Evolutionary conservation across 2,888 invertebrate species (phyloP), one percentile per base, ranked within the genome.

Genomic region (Elegia similella): DNA sequence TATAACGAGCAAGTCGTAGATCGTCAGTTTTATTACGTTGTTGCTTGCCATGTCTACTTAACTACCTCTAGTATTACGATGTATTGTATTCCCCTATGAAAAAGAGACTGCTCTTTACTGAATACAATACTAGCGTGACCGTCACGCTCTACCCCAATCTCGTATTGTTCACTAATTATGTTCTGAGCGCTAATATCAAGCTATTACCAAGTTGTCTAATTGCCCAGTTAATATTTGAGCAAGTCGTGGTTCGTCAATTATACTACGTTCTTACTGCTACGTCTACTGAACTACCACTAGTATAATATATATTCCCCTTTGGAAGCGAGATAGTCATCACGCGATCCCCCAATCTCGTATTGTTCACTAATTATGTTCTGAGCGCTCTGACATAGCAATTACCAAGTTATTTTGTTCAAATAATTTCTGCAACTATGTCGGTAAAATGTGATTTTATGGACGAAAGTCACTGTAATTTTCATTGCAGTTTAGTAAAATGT

Each of bases 91-190:
- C 23, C 5, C 23, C 23, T 23, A n/a, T n/a, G n/a, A n/a, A n/a
- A n/a, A n/a, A n/a, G n/a, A n/a, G n/a, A n/a, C n/a, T n/a, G n/a
- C n/a, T n/a, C n/a, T n/a, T n/a, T n/a, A n/a, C 5, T 23, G 23
- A 16, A 38, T 42, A 52, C 55, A 23, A 54, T n/a, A n/a, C n/a
- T n/a, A n/a, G n/a, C n/a, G n/a, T n/a, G 46, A 29, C 56, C 29
- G 60, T 60, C 63, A 63, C 63, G 63, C 63, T 55, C 62, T 63
- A 46, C 30, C 43, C 42, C 58, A 60, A 63, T 63, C 63, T 59
- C 50, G 52, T 12, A 29, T 13, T 55, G 57, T 48, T 61, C 44
- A 32, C 55, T 56, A 57, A 61, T 61, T 52, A 55, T 13, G 46
- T 55, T 30, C 44, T 17, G 10, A 1, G n/a, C n/a, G 17, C n/a